Evolutionary conservation across 2,113 vertebrate species (phyloP).

Genomic region (Hiodon alosoides): DNA sequence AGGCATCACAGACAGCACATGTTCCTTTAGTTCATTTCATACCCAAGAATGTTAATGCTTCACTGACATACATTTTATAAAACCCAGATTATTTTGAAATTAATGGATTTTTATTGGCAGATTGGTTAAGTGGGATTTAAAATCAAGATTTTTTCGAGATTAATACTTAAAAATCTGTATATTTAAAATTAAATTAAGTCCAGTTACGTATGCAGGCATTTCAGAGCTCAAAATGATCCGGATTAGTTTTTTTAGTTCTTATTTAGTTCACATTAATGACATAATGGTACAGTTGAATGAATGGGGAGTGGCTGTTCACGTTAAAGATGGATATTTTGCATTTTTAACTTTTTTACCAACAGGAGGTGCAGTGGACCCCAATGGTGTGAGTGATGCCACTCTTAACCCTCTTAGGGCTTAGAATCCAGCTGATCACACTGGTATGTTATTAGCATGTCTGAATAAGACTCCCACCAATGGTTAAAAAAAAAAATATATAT

Average conservation of each 20-base stretch:
- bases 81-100: slow-evolving; percentile 9
- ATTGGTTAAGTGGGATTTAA: not conserved
- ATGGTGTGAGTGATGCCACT: not conserved
- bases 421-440: too few relatives aligned
- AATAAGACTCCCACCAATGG: too few relatives aligned
- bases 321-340: too few relatives aligned
- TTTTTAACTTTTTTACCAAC: not conserved
- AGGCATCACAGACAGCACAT: not conserved
- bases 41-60: not conserved
- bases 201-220: not conserved
- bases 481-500: too few relatives aligned
- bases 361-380: not conserved
- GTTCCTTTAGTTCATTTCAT: not conserved
- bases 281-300: too few relatives aligned
- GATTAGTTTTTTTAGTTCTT: too few relatives aligned
- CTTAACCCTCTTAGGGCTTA: not conserved
- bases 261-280: too few relatives aligned
- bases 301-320: too few relatives aligned
- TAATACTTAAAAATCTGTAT: not conserved
- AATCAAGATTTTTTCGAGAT: slow-evolving; percentile 5
- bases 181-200: slow-evolving; percentile 16
- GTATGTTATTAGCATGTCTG: too few relatives aligned
- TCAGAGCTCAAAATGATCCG: too few relatives aligned
- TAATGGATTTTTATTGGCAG: not conserved
- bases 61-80: not conserved